These are phyloP conservation scores for Eurytemora carolleeae DNA, from an alignment of 1,140 invertebrate species.

Conservation along the genomic window DNA sequence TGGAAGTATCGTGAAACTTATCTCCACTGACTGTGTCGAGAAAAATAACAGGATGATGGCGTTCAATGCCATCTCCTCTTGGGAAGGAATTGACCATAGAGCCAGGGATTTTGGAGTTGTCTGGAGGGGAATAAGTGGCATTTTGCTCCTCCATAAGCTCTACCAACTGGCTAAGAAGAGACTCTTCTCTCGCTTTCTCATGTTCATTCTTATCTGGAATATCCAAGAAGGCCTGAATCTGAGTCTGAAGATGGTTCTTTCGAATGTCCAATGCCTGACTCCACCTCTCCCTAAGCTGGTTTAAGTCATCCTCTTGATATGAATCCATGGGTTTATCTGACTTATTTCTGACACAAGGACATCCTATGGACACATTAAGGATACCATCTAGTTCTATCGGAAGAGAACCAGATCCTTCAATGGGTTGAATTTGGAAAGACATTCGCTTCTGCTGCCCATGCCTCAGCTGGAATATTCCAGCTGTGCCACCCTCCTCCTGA, in stretches of 20 bases:
- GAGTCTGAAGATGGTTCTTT: not conserved
- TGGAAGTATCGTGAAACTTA: too few relatives aligned
- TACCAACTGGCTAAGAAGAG: not conserved
- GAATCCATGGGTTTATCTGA: too few relatives aligned
- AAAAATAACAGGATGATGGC: too few relatives aligned
- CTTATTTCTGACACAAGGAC: too few relatives aligned
- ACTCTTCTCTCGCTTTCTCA: not conserved
- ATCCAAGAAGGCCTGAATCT: not conserved
- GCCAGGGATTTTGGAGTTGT: too few relatives aligned
- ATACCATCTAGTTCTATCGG: too few relatives aligned
- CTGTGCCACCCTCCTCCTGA: not conserved
- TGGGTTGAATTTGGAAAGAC: too few relatives aligned
- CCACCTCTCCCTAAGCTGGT: not conserved
- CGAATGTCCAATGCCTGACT: not conserved
- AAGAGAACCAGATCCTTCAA: too few relatives aligned
- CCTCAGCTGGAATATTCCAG: not conserved
- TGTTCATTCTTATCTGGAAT: not conserved
- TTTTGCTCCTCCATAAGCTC: not conserved
- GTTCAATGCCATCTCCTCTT: too few relatives aligned
- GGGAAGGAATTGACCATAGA: too few relatives aligned
- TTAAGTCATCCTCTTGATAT: not conserved
- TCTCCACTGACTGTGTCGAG: too few relatives aligned
- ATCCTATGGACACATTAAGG: too few relatives aligned
- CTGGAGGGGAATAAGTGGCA: not conserved
- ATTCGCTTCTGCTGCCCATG: not conserved